These are phyloP conservation scores for Premnoplex brunnescens DNA, from an alignment of 2,797 vertebrate species.

Conservation along the genomic window DNA sequence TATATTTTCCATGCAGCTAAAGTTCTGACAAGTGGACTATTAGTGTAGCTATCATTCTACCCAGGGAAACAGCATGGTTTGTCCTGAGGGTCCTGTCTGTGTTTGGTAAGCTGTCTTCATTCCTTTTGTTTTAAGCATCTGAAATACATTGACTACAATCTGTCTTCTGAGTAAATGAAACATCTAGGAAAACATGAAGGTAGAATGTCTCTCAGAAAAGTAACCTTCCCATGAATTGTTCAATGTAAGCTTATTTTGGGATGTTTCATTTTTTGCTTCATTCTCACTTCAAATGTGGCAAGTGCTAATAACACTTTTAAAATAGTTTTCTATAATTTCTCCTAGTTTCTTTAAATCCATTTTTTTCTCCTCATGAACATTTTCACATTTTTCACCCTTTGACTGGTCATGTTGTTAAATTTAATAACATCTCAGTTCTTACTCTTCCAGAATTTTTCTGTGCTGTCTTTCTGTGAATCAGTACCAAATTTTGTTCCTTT, in stretches of 20 bases:
- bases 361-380: background rate
- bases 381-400: background rate
- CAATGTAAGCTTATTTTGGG: slow-evolving; percentile 17
- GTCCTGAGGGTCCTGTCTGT: background rate
- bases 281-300: background rate
- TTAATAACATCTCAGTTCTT: background rate
- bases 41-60: background rate
- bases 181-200: background rate
- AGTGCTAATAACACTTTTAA: slow-evolving; percentile 24
- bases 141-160: background rate
- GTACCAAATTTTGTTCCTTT: background rate
- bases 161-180: background rate
- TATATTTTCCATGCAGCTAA: background rate
- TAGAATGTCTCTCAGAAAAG: background rate
- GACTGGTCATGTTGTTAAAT: background rate
- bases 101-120: background rate
- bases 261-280: slow-evolving; percentile 16
- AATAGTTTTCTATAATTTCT: background rate
- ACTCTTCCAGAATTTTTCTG: background rate
- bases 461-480: background rate
- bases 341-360: background rate
- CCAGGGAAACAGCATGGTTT: background rate
- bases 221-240: background rate
- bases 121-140: background rate
- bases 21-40: background rate